phyloP scores from a whole-genome alignment of 53 echinoderm and acorn worm species.

The Pentamera pediparva region DNA sequence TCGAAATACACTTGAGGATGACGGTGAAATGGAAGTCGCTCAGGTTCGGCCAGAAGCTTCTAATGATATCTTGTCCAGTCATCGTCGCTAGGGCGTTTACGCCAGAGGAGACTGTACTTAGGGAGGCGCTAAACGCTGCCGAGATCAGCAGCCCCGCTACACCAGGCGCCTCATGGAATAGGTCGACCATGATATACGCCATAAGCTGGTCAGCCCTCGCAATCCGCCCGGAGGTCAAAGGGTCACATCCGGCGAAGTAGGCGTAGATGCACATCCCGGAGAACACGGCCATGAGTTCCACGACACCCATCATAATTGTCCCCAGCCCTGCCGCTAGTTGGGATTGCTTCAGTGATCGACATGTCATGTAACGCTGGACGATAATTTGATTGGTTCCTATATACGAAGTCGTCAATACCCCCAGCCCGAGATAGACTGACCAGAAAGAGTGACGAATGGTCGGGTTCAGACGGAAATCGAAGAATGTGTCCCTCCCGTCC shows the following conservation, averaged over 20 bases:
- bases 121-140: conserved; percentile 5
- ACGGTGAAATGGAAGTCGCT: neutral
- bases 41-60: neutral
- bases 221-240: neutral
- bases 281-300: neutral
- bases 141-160: conserved; percentile 1
- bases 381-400: conserved; percentile 26
- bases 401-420: neutral
- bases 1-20: conserved; percentile 1
- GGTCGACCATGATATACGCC: conserved; percentile 17
- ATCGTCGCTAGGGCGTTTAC: conserved; percentile 24
- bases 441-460: conserved; percentile 28
- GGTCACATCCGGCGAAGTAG: conserved; percentile 27
- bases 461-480: conserved; percentile 15
- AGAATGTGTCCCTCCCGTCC: neutral
- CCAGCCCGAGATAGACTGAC: conserved; percentile 16
- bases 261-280: conserved; percentile 25
- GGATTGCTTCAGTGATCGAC: neutral
- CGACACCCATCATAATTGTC: neutral
- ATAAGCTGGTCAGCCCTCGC: conserved; percentile 15
- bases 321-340: conserved; percentile 18
- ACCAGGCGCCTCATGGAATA: conserved; percentile 9
- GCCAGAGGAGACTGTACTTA: conserved; percentile 21
- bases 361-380: conserved; percentile 27
- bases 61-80: conserved; percentile 12